Conservation (phyloP, 1,140 invertebrate species). For the Drosophila malerkotliana region DNA sequence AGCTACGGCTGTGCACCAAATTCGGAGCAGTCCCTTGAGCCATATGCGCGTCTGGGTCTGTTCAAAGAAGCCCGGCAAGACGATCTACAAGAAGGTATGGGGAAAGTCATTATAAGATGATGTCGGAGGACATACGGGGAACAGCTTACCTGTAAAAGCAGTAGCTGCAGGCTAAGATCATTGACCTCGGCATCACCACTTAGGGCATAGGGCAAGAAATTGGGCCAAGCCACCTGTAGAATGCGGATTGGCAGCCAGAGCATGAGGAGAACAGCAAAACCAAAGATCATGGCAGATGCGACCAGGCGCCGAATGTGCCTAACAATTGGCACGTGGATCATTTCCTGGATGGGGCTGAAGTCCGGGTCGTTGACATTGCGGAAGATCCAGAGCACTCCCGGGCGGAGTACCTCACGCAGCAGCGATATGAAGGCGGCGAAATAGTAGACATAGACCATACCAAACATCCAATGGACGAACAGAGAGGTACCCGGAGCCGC, state of each 20-base stretch:
- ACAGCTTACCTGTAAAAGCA: constrained; percentile 91
- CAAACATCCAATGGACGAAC: constrained; percentile 99
- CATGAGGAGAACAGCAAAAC: constrained; percentile 97
- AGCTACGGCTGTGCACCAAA: constrained; percentile 95
- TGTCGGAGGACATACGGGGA: not conserved
- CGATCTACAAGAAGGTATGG: constrained; percentile 86
- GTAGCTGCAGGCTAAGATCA: constrained; percentile 96
- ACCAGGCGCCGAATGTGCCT: constrained; percentile 95
- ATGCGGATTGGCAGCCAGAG: constrained; percentile 97
- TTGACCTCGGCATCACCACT: constrained; percentile 92
- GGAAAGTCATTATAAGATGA: not conserved
- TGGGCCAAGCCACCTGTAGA: constrained; percentile 92
- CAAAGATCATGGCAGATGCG: constrained; percentile 97
- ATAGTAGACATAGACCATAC: constrained; percentile 99
- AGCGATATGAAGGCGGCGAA: constrained; percentile 96
- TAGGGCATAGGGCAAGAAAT: constrained; percentile 97
- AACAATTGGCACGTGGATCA: constrained; percentile 98
- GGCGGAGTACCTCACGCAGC: constrained; percentile 95
- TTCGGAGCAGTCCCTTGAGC: constrained; percentile 93
- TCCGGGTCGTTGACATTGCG: constrained; percentile 99
- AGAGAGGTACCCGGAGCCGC: constrained; percentile 97
- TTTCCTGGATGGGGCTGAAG: constrained; percentile 99
- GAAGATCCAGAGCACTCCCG: constrained; percentile 98
- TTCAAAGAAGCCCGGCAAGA: constrained; percentile 97
- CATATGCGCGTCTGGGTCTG: constrained; percentile 97